These are phyloP conservation scores for Rhodophaea formosa DNA, from an alignment of 2,888 invertebrate genomes.

Conservation along the genomic window DNA sequence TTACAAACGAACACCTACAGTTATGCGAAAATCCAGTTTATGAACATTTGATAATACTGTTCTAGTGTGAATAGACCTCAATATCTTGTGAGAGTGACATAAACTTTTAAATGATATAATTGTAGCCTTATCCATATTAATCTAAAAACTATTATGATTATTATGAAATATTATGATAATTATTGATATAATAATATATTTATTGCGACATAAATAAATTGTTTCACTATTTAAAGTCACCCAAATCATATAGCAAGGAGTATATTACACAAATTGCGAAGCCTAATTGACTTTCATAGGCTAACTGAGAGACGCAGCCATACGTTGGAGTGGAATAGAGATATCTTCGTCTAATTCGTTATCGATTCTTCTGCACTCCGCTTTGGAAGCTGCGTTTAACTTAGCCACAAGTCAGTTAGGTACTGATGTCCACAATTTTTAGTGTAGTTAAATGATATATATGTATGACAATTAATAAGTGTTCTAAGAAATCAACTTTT, in stretches of 20 bases:
- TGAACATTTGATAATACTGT: background rate
- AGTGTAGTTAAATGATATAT: no score
- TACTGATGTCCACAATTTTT: no score
- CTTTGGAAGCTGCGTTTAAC: no score
- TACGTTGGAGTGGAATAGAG: no score
- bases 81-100: constrained; percentile 59
- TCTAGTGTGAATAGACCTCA: constrained; percentile 35
- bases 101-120: constrained; percentile 59
- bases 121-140: constrained; percentile 74
- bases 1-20: constrained; percentile 10
- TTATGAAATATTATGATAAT: constrained; percentile 59
- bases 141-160: constrained; percentile 60
- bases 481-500: no score
- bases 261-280: no score
- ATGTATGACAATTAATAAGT: no score
- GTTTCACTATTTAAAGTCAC: constrained; percentile 20
- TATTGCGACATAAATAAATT: constrained; percentile 56
- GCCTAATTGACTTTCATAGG: no score
- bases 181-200: constrained; percentile 76
- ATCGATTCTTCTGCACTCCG: no score
- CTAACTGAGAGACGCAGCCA: no score
- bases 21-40: background rate
- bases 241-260: background rate
- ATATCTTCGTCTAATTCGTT: no score
- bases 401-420: no score